Percentiles rank a stretch among this genome's conserved stretches.
Conservation (phyloP, 2,888 invertebrate species). For the Scaptomyza parva region DNA sequence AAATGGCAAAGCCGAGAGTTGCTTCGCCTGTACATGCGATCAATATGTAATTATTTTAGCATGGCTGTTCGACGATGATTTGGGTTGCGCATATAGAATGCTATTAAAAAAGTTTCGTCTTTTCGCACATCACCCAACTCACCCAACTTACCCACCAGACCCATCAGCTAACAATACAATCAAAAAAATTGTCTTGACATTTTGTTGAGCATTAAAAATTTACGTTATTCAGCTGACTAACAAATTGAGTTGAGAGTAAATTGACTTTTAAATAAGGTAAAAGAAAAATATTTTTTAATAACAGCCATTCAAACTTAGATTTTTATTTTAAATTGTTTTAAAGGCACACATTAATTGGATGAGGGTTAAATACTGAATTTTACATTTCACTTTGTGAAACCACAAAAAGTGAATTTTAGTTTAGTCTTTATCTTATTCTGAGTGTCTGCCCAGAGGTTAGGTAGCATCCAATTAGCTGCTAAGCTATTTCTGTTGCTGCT, state of each 20-base stretch:
- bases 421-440: slow-evolving; percentile 34
- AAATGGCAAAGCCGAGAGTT: slow-evolving; percentile 51
- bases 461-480: slow-evolving; percentile 56
- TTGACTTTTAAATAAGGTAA: neutral
- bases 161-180: slow-evolving; percentile 44
- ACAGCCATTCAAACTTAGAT: neutral
- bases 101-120: slow-evolving; percentile 49
- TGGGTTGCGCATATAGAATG: slow-evolving; percentile 48
- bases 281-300: slow-evolving; percentile 1
- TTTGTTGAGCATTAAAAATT: slow-evolving; percentile 57
- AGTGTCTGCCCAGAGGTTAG: slow-evolving; percentile 27
- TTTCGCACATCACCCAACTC: slow-evolving; percentile 5
- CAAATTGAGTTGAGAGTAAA: slow-evolving; percentile 10
- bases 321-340: neutral
- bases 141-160: neutral
- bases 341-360: neutral
- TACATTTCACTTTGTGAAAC: slow-evolving; percentile 4
- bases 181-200: slow-evolving; percentile 57
- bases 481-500: slow-evolving; percentile 48
- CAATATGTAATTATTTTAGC: slow-evolving; percentile 72
- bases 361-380: neutral
- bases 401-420: slow-evolving; percentile 55
- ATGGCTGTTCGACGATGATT: slow-evolving; percentile 24
- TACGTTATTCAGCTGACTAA: slow-evolving; percentile 33
- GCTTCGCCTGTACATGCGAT: slow-evolving; percentile 53